Evolutionary conservation across 2,888 invertebrate genomes (phyloP).

Genomic region (Aspidiotus rigidus): DNA sequence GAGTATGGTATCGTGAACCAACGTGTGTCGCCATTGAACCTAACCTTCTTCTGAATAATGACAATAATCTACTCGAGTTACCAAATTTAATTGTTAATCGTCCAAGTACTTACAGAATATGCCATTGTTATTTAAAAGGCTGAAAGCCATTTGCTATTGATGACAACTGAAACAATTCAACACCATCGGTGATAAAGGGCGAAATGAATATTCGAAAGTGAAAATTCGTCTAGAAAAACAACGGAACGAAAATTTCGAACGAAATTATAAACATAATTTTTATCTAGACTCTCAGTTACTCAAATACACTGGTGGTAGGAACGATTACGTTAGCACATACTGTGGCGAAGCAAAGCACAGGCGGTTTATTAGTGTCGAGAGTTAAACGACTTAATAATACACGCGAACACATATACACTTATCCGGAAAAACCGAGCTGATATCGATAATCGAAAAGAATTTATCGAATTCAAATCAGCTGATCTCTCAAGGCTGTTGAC

Average conservation of each 20-base stretch:
- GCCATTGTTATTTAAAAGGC: slow-evolving; percentile 24
- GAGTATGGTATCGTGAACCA: not conserved
- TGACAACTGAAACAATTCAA: slow-evolving; percentile 8
- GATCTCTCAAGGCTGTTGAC: too few species aligned
- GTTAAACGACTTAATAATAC: too few species aligned
- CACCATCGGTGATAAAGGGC: slow-evolving; percentile 11
- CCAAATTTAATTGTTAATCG: slow-evolving; percentile 7
- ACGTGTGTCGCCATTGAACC: slow-evolving; percentile 29
- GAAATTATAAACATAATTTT: slow-evolving; percentile 31
- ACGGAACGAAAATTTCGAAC: slow-evolving; percentile 12
- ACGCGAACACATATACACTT: too few species aligned
- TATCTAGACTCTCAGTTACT: slow-evolving; percentile 20
- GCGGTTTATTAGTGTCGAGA: slow-evolving; percentile 16
- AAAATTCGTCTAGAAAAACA: slow-evolving; percentile 11
- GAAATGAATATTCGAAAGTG: slow-evolving; percentile 5
- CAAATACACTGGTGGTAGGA: slow-evolving; percentile 17
- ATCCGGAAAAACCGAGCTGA: too few species aligned
- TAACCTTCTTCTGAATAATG: slow-evolving; percentile 16
- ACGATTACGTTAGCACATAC: slow-evolving; percentile 29
- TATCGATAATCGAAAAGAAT: too few species aligned
- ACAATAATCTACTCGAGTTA: slow-evolving; percentile 21
- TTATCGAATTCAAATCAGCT: too few species aligned
- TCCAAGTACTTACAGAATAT: slow-evolving; percentile 26
- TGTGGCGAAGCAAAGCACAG: not conserved
- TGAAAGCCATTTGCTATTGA: slow-evolving; percentile 29